These are phyloP conservation scores for Zingel zingel DNA, from an alignment of 2,113 vertebrate genomes.

Conservation along the genomic window DNA sequence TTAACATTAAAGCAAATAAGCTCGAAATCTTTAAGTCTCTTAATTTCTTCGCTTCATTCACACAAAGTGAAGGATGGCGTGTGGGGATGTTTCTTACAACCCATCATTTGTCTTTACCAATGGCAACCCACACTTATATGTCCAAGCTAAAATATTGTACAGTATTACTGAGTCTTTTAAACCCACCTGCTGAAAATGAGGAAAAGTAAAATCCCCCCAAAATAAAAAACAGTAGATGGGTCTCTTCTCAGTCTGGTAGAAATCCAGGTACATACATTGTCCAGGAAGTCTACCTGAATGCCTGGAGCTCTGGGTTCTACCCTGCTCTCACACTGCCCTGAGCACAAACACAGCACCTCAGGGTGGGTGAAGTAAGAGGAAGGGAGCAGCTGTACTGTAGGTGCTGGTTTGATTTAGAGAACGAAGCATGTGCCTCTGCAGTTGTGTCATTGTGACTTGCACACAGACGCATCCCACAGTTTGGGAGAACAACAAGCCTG, in stretches of 20 bases:
- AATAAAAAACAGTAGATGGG: slow-evolving; percentile 1
- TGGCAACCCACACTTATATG: background rate
- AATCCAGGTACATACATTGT: slow-evolving; percentile 9
- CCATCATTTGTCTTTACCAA: slow-evolving; percentile 1
- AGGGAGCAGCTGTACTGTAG: background rate
- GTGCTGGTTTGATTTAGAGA: background rate
- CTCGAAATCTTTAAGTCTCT: slow-evolving; percentile 10
- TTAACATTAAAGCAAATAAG: slow-evolving; percentile 60
- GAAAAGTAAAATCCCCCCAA: background rate
- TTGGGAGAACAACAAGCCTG: background rate
- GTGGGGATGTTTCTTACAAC: background rate
- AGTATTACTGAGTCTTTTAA: slow-evolving; percentile 7
- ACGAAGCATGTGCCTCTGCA: background rate
- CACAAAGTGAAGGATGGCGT: background rate
- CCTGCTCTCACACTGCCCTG: slow-evolving; percentile 16
- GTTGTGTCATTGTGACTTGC: background rate
- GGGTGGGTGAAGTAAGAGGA: background rate
- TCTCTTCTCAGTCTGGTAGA: slow-evolving; percentile 13
- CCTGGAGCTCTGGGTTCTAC: slow-evolving; percentile 4
- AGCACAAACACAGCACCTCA: slow-evolving; percentile 20
- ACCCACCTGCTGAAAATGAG: slow-evolving; percentile 9
- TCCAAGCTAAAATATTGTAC: background rate
- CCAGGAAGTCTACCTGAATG: background rate
- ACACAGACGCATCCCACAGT: background rate
- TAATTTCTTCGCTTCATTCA: slow-evolving; percentile 5